phyloP scores from a whole-genome alignment of 2,797 vertebrate genomes.

The Gadopsis marmoratus region DNA sequence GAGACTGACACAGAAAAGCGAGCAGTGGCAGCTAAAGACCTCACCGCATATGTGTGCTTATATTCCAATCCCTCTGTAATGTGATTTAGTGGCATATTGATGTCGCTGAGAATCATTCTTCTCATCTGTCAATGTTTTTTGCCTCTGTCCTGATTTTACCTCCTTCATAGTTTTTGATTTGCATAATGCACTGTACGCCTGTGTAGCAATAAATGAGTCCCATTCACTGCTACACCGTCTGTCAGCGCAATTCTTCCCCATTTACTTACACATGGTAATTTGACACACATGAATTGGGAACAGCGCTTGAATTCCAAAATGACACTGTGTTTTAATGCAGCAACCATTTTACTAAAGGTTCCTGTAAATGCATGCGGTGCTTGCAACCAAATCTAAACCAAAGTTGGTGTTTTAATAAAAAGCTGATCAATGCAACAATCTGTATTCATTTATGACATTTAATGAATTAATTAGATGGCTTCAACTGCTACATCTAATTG shows the following conservation, averaged over 20 bases:
- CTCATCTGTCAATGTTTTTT: constrained; percentile 75
- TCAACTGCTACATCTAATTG: constrained; percentile 45
- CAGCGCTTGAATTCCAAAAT: constrained; percentile 60
- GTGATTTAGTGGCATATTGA: constrained; percentile 72
- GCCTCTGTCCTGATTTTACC: constrained; percentile 72
- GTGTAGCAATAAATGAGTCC: constrained; percentile 66
- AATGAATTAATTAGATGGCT: constrained; percentile 20
- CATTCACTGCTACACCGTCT: constrained; percentile 65
- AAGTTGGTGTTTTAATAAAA: constrained; percentile 52
- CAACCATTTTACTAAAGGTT: constrained; percentile 46
- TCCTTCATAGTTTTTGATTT: constrained; percentile 72
- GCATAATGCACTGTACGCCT: constrained; percentile 71
- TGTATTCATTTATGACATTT: constrained; percentile 45
- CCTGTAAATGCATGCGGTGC: constrained; percentile 20
- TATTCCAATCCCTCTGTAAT: constrained; percentile 60
- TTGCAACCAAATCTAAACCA: constrained; percentile 39
- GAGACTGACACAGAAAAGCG: constrained; percentile 24
- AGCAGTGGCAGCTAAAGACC: constrained; percentile 42
- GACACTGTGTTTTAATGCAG: constrained; percentile 32
- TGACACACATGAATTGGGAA: constrained; percentile 78
- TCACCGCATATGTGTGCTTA: constrained; percentile 55
- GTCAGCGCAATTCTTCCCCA: constrained; percentile 69
- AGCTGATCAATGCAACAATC: constrained; percentile 45
- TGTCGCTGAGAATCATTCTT: constrained; percentile 62
- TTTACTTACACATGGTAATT: constrained; percentile 81